Conservation (phyloP, 2,113 vertebrate genomes). For the Aptenodytes patagonicus region DNA sequence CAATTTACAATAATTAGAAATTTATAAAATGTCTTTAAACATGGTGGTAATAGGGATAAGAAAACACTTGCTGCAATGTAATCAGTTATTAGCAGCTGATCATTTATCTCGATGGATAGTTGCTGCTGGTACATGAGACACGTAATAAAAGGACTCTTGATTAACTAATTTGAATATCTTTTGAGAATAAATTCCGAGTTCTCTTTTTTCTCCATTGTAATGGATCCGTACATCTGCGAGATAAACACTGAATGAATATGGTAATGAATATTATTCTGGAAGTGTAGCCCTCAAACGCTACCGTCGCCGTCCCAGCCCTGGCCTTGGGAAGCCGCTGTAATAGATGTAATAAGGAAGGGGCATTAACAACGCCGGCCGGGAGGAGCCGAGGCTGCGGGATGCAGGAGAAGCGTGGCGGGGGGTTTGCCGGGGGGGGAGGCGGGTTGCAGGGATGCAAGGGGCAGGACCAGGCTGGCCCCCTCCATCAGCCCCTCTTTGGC, state of each 20-base stretch:
- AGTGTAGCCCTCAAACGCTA: not conserved
- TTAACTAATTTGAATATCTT: constrained; percentile 86
- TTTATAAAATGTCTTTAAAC: constrained; percentile 79
- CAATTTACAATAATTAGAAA: constrained; percentile 81
- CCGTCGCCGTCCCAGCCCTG: not conserved
- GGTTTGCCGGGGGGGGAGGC: accelerated
- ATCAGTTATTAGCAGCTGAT: constrained; percentile 83
- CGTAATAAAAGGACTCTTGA: constrained; percentile 79
- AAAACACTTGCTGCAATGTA: constrained; percentile 74
- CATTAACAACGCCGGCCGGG: accelerated
- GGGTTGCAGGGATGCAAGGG: not conserved
- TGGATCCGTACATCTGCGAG: constrained; percentile 74
- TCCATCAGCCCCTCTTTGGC: not conserved
- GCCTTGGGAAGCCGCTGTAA: not conserved
- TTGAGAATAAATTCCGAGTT: constrained; percentile 76
- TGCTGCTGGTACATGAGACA: constrained; percentile 57
- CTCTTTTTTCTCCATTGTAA: constrained; percentile 76
- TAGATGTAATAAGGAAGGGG: not conserved
- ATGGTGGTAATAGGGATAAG: constrained; percentile 69
- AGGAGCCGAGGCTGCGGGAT: not conserved
- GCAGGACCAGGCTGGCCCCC: not conserved
- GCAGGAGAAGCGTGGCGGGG: not conserved
- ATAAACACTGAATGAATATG: constrained; percentile 56
- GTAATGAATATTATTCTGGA: constrained; percentile 50
- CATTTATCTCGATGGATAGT: constrained; percentile 76